Evolutionary conservation across 2,888 invertebrate genomes (phyloP).

Genomic region (Drosophila austrosaltans): DNA sequence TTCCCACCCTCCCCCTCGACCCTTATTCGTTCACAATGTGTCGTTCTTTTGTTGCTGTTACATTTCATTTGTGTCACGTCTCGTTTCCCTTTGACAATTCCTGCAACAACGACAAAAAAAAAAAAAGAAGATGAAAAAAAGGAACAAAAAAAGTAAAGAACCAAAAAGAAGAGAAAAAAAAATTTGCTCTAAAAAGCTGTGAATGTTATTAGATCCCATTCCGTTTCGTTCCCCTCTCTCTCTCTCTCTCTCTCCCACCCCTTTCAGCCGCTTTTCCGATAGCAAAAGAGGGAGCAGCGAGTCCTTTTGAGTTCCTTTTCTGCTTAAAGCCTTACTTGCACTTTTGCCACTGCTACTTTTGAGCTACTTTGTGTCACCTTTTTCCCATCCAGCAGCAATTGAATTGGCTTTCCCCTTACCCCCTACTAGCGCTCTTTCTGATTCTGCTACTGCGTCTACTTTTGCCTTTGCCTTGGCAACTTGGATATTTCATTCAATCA

Average conservation of each 20-base stretch:
- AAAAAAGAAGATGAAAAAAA: not conserved
- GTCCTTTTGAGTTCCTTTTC: not conserved
- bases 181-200: conserved; percentile 65
- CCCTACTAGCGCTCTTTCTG: too few relatives aligned
- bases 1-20: not conserved
- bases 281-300: conserved; percentile 1
- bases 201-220: conserved; percentile 56
- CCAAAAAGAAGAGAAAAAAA: conserved; percentile 38
- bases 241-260: not conserved
- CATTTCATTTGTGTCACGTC: conserved; percentile 64
- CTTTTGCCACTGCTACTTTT: conserved; percentile 12
- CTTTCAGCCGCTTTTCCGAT: not conserved
- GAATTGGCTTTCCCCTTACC: not conserved
- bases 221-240: not conserved
- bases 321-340: conserved; percentile 11
- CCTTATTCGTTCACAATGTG: conserved; percentile 22
- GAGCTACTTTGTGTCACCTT: conserved; percentile 19
- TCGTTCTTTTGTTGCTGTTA: conserved; percentile 50
- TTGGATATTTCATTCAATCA: conserved; percentile 55
- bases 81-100: conserved; percentile 54
- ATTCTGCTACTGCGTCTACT: too few relatives aligned
- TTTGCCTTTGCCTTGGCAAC: conserved; percentile 1
- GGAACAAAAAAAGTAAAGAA: not conserved
- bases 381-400: conserved; percentile 14
- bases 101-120: conserved; percentile 7